phyloP scores from a whole-genome alignment of 2,113 vertebrate genomes.

The Micronycteris hirsuta region DNA sequence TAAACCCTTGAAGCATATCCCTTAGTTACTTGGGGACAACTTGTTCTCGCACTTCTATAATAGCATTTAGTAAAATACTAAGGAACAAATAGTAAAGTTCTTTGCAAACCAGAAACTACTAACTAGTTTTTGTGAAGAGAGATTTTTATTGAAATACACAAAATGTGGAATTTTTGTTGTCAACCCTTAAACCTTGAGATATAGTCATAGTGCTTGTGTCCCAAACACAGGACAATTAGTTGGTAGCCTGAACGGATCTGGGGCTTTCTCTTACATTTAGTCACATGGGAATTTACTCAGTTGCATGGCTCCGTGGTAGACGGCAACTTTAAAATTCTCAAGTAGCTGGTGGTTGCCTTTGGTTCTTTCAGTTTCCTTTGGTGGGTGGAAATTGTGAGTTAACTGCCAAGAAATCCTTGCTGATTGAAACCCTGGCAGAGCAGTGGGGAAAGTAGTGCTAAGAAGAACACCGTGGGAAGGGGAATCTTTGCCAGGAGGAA shows the following conservation, averaged over 20 bases:
- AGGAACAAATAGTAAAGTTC: neutral
- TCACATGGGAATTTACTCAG: neutral
- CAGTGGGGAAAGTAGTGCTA: neutral
- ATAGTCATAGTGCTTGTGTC: neutral
- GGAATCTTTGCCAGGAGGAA: neutral
- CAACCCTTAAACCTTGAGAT: neutral
- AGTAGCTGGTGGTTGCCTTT: neutral
- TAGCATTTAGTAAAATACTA: neutral
- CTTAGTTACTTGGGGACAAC: neutral
- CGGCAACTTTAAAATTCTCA: neutral
- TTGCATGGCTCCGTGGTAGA: neutral
- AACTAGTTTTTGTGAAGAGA: neutral
- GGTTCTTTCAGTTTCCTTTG: constrained; percentile 31
- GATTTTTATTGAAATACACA: neutral
- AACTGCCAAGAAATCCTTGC: constrained; percentile 4
- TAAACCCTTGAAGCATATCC: neutral
- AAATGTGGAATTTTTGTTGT: neutral
- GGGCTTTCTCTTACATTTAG: neutral
- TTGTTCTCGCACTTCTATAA: neutral
- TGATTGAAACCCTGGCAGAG: neutral
- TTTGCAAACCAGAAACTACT: neutral
- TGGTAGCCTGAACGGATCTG: neutral
- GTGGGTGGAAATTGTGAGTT: neutral
- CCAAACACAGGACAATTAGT: neutral
- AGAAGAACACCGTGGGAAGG: neutral